Base-by-base conservation (phyloP, 2,888 invertebrate genomes). In the Lochmaea crataegi region DNA sequence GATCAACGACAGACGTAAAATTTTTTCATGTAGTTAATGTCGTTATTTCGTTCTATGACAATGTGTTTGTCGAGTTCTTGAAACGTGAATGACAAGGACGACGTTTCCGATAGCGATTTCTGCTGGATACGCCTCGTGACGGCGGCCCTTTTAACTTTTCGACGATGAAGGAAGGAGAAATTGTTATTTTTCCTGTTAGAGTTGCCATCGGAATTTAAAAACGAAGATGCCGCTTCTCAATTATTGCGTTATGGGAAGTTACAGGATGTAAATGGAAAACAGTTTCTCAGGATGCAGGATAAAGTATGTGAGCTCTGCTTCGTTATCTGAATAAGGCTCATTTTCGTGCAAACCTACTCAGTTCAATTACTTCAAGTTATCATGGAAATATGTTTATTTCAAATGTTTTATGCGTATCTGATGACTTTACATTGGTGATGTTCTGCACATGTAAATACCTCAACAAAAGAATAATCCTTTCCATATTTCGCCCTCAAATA, bases 31-130 rank as follows among this genome's bases (percentile, higher is more conserved):
- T 53, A 16, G 16, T 53, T 53, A 53, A 6, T 53, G 51, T 53
- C 51, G 51, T 53, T 53, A 53, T 53, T 53, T 53, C 51, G 51
- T 53, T 53, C 51, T 1, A 53, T 53, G 51, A 53, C 51, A 53
- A 53, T 53, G 16, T 53, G 18, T 53, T 18, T 53, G 51, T 16
- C 6, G 51, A 53, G 51, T 53, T 53, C 16, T 53, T 7, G 16
- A 53, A 53, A 53, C 16, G 9, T 16, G 51, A 53, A 16, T 16
- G 51, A 53, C 51, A 53, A 53, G 51, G 9, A 16, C n/a, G 51
- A 53, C 1, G 18, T 18, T 53, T 53, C 51, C 51, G 51, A 53
- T 53, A 53, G n/a, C 51, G 51, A 53, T 53, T 53, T 16, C n/a
- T 53, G 16, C n/a, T 53, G 16, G 51, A 53, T 16, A 53, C 51